Conservation (phyloP, 2,888 invertebrate genomes). For the Mythimna ferrago region DNA sequence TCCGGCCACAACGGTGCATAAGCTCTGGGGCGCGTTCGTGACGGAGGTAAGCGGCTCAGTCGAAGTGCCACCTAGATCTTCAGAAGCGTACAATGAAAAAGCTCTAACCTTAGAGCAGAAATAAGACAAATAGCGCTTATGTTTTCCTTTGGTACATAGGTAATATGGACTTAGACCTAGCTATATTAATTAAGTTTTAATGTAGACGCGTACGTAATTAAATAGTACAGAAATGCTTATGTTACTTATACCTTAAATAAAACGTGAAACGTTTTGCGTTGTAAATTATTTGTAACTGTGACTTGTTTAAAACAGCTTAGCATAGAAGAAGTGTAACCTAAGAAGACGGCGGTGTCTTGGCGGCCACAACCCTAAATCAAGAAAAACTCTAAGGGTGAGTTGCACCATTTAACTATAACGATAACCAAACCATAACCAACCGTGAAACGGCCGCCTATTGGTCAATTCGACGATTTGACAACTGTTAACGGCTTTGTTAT, state of each 20-base stretch:
- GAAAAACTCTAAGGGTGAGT: too few species aligned
- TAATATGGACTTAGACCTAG: neutral
- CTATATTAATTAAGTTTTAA: neutral
- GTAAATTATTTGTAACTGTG: too few species aligned
- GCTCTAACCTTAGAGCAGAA: slow-evolving; percentile 53
- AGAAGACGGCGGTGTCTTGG: neutral
- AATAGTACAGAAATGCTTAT: too few species aligned
- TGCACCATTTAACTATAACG: too few species aligned
- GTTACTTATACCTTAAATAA: too few species aligned
- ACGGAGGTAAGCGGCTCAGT: slow-evolving; percentile 81
- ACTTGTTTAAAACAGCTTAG: too few species aligned
- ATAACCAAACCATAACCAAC: too few species aligned
- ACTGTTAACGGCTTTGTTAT: too few species aligned
- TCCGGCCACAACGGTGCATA: slow-evolving; percentile 69
- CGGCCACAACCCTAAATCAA: neutral
- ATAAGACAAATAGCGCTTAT: slow-evolving; percentile 22
- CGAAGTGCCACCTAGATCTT: slow-evolving; percentile 64
- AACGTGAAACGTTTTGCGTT: too few species aligned
- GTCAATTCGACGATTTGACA: too few species aligned
- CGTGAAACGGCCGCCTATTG: too few species aligned
- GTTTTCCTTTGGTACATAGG: neutral
- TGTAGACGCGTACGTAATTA: too few species aligned
- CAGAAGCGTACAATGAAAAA: slow-evolving; percentile 58
- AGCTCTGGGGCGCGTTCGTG: slow-evolving; percentile 71
- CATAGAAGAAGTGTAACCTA: neutral